phyloP scores from a whole-genome alignment of 2,113 vertebrate genomes.

The Rhynchomys soricoides region DNA sequence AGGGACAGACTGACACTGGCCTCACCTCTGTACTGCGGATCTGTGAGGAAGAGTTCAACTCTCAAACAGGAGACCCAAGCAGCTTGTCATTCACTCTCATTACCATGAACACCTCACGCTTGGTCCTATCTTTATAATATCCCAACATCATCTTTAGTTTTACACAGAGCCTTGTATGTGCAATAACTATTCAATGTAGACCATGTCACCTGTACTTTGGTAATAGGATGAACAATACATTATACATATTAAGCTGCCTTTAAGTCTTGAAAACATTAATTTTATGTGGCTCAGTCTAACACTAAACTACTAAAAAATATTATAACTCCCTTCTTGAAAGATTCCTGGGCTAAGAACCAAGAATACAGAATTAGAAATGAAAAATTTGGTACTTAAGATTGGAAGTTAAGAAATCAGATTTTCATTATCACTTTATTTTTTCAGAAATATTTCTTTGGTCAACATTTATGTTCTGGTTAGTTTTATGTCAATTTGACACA shows the following conservation, averaged over 20 bases:
- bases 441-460: neutral
- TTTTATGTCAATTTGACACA: too few relatives aligned
- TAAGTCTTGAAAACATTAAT: neutral
- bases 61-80: neutral
- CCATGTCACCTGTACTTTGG: too few relatives aligned
- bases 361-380: neutral
- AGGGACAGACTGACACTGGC: too few relatives aligned
- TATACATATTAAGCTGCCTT: neutral
- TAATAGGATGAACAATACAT: too few relatives aligned
- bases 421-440: neutral
- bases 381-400: neutral
- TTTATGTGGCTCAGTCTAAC: neutral
- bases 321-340: slow-evolving; percentile 2
- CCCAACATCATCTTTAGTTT: too few relatives aligned
- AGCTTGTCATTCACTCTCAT: neutral
- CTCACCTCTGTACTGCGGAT: too few relatives aligned
- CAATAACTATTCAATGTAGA: neutral
- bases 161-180: neutral
- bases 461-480: too few relatives aligned
- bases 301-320: slow-evolving; percentile 1
- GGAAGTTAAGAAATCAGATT: neutral
- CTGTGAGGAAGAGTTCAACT: too few relatives aligned
- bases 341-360: neutral
- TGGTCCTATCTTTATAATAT: neutral
- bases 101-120: neutral